Base-by-base conservation (phyloP, 2,113 vertebrate genomes). In the Capra hircus region DNA sequence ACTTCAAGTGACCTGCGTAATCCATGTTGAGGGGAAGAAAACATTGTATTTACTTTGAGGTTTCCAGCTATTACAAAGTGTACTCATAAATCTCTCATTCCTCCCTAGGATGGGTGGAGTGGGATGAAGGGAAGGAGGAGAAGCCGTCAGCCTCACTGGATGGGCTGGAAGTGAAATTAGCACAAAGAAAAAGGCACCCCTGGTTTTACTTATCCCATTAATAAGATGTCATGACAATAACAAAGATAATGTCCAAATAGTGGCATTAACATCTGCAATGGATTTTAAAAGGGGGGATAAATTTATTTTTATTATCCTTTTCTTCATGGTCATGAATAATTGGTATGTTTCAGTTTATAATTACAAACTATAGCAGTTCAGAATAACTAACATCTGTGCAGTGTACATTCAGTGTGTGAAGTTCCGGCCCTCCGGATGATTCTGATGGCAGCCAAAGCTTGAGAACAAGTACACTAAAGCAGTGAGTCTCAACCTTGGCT, bases 141-240 rank as follows among this genome's bases (percentile, higher is more conserved):
- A 81, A 59, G 57, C 50, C 9, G 21, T 71, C 33, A 14, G 15
- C 33, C 33, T 77, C 30, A 15, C 36, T 14, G 13, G 60, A 94
- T 33, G 50, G 28, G 21, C 5, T 50, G 27, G 71, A 53, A 82
- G 52, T 77, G 78, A 96, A 95, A 86, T 89, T 19, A 89, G 40
- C 67, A 89, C 88, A 83, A 62, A 88, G 88, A 25, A 95, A 96
- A 96, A 88, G 43, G 78, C 89, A 86, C 67, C 57, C 62, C 88
- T 83, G 53, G 82, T 71, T 97, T 91, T 97, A 53, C 88, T 92
- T 86, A 50, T 83, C 57, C 6, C 36, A 52, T 83, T 80, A 80
- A 78, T 92, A 89, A 95, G 81, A 97, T 87, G 45, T 59, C 85
- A 78, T 83, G 59, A 55, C 21, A 1, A 74, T 74, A 77, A 52